Evolutionary conservation across 2,888 invertebrate genomes (phyloP), one percentile per base, ranked within the genome.

Genomic region (Entomobrya multifasciata): DNA sequence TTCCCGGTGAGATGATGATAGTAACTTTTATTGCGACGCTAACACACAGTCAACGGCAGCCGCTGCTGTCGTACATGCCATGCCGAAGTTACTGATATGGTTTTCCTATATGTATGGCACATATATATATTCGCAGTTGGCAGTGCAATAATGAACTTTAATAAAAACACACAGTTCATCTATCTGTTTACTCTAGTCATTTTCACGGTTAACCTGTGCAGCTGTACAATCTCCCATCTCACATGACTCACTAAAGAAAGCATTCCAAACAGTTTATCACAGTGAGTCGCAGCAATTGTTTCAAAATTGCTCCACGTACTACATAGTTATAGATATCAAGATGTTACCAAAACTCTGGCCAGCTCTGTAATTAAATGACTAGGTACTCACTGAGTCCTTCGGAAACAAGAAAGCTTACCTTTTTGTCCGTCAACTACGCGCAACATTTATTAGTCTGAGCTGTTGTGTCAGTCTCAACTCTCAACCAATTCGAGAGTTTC

Each of bases 1-100:
- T 79, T 79, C 85, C 79, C 22, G 72, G 60, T 65, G 83, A 41
- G 78, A 85, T 78, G 84, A 85, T 79, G 84, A 76, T 65, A 62
- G 55, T 60, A 62, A 57, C 44, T 52, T 67, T 81, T 57, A 76
- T 74, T 74, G 72, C 41, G n/a, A n/a, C n/a, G 22, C 17, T 47
- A 47, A 25, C 70, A 11, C 8, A 67, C 22, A 70, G 41, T 22
- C 41, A n/a, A 49, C 52, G 52, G 52, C 49, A 49, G 49, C n/a
- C 30, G 30, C 30, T 49, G n/a, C 52, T 72, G 11, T 13, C 49
- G n/a, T 30, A 72, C 8, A 3, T 27, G 44, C 49, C 30, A 49
- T 15, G 3, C n/a, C 13, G 22, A 41, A 67, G 8, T 15, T 25
- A 25, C 70, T 44, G 44, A 49, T 70, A 49, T n/a, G 1, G 27